Conservation (phyloP, 2,888 invertebrate species). For the Chrysotoxum bicinctum region DNA sequence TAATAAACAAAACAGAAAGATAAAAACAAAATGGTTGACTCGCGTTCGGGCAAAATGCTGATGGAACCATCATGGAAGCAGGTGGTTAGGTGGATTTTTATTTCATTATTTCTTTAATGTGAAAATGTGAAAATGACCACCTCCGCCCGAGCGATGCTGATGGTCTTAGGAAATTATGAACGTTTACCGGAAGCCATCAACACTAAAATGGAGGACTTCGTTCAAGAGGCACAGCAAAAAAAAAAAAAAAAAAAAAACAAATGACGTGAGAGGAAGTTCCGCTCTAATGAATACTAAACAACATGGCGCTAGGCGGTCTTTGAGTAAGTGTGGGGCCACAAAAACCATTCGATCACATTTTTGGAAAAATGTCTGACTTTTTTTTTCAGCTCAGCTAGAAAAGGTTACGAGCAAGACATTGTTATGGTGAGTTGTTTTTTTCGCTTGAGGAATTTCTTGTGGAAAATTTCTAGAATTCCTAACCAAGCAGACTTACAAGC, state of each 20-base stretch:
- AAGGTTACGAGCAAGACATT: not conserved
- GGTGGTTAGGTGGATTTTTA: constrained; percentile 34
- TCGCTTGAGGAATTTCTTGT: not conserved
- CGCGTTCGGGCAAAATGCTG: not conserved
- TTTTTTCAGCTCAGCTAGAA: not conserved
- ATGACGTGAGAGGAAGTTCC: constrained; percentile 22
- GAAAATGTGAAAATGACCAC: constrained; percentile 16
- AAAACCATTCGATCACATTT: constrained; percentile 1
- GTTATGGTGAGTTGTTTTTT: constrained; percentile 7
- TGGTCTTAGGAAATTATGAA: constrained; percentile 27
- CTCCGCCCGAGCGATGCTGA: not conserved
- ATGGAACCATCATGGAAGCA: not conserved
- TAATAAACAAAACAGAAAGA: constrained; percentile 53
- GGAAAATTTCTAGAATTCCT: not conserved
- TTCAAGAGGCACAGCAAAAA: not conserved
- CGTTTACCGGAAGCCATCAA: constrained; percentile 20
- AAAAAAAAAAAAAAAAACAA: not conserved
- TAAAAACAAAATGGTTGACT: constrained; percentile 3
- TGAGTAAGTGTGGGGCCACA: too few relatives aligned
- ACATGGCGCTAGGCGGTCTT: not conserved
- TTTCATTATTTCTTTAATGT: constrained; percentile 23
- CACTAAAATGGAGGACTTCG: not conserved
- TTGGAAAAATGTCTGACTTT: not conserved
- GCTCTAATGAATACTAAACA: constrained; percentile 25
- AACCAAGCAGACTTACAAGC: too few relatives aligned